Evolutionary conservation across 2,797 vertebrate genomes (phyloP), one percentile per base, ranked within the genome.

Genomic region (Xenentodon cancila): DNA sequence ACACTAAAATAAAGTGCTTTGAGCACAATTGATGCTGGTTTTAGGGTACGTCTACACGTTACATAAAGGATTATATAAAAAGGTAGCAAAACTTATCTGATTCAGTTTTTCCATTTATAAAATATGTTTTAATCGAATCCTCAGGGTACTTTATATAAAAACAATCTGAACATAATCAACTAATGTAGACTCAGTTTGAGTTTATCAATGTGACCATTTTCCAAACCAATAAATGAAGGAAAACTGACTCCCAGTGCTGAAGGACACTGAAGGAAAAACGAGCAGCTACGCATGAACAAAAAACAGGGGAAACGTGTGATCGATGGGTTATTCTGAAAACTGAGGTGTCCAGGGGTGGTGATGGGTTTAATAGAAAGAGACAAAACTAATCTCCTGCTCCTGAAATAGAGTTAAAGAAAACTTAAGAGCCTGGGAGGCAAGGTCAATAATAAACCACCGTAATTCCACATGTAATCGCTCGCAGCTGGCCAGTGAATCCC

Each of bases 331-430:
- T 12, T 42, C 43, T 25, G 46, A 71, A 56, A 57, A 46, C 15
- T 7, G 16, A 9, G 63, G 44, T 22, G 63, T 12, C 25, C 16
- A 65, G 43, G 58, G 54, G 59, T 44, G 30, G 47, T 25, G 50
- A 70, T 46, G 20, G 7, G 32, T 59, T 54, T 61, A 76, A 70
- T 50, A 71, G 47, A 73, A 40, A 47, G 50, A 71, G 56, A 78
- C 40, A 69, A 66, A 87, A 69, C 50, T 84, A 84, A 86, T 75
- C 45, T 69, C 44, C 34, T 52, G 65, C 62, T 86, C 81, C 82
- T 64, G 64, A 91, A 90, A 91, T 89, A 91, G 83, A 79, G 44
- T 59, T 59, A 48, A 82, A 83, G 55, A 84, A 50, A 80, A 53
- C 65, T n/a, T 42, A 62, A 69, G 50, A 80, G 75, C 51, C 56